These are phyloP conservation scores for Drosophila kokeensis DNA, from an alignment of 2,888 invertebrate species.

Conservation along the genomic window DNA sequence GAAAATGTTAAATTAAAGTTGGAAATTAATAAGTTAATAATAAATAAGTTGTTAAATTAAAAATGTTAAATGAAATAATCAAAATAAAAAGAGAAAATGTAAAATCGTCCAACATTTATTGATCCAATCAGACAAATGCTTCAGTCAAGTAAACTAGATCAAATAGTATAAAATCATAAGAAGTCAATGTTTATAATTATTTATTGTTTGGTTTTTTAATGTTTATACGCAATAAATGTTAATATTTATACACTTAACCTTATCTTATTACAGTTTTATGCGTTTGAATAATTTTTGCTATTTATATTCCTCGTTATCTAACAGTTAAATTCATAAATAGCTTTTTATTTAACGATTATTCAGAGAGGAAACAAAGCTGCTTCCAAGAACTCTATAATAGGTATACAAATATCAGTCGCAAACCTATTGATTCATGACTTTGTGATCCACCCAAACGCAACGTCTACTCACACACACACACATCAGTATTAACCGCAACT, in stretches of 20 bases:
- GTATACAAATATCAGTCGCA: background rate
- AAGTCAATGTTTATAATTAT: background rate
- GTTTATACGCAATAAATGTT: background rate
- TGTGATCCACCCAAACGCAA: constrained; percentile 37
- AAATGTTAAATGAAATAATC: background rate
- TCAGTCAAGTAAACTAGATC: background rate
- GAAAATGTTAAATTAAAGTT: background rate
- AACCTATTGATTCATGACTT: constrained; percentile 31
- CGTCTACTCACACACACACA: constrained; percentile 3
- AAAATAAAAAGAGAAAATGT: background rate
- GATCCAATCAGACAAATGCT: background rate
- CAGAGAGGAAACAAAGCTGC: background rate
- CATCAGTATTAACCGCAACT: constrained; percentile 40
- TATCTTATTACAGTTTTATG: background rate
- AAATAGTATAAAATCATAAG: background rate
- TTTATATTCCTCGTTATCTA: background rate
- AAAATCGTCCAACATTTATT: background rate
- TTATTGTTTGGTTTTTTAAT: background rate
- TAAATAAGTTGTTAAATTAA: background rate
- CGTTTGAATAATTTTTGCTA: background rate
- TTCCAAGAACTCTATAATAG: background rate
- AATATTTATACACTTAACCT: background rate
- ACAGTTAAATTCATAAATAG: background rate
- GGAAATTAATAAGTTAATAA: background rate
- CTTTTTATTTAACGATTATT: background rate